Evolutionary conservation across 2,888 invertebrate genomes (phyloP).

Genomic region (Sphinx pinastri): DNA sequence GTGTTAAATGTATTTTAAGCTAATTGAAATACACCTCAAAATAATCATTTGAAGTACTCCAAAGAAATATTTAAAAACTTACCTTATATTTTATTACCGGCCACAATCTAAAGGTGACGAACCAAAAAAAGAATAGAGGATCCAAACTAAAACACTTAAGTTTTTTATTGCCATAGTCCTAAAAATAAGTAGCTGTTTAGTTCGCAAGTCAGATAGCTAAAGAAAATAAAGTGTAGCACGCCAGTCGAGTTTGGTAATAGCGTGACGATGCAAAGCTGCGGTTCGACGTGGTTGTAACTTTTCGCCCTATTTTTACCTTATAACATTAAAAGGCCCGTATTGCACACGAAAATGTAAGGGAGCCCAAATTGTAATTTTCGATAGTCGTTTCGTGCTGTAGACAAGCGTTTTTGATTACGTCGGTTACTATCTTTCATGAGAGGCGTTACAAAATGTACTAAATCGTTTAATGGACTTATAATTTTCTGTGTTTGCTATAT

Average conservation of each 20-base stretch:
- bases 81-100: constrained; percentile 11
- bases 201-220: constrained; percentile 46
- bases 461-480: too few species aligned
- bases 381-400: constrained; percentile 5
- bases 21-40: neutral
- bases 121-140: constrained; percentile 25
- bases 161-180: constrained; percentile 26
- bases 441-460: too few species aligned
- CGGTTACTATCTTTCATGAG: too few species aligned
- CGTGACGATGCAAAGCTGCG: constrained; percentile 50
- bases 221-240: constrained; percentile 51
- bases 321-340: constrained; percentile 35
- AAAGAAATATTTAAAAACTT: neutral
- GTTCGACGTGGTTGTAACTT: constrained; percentile 47
- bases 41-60: neutral
- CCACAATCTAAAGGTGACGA: neutral
- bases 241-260: constrained; percentile 48
- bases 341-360: constrained; percentile 37
- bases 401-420: neutral
- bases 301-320: constrained; percentile 47
- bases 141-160: constrained; percentile 30
- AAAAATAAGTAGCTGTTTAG: constrained; percentile 46
- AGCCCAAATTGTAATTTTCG: constrained; percentile 19
- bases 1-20: too few species aligned
- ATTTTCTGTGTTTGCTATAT: too few species aligned